Conservation (phyloP, 2,797 vertebrate species). For the Pteropus rufus region DNA sequence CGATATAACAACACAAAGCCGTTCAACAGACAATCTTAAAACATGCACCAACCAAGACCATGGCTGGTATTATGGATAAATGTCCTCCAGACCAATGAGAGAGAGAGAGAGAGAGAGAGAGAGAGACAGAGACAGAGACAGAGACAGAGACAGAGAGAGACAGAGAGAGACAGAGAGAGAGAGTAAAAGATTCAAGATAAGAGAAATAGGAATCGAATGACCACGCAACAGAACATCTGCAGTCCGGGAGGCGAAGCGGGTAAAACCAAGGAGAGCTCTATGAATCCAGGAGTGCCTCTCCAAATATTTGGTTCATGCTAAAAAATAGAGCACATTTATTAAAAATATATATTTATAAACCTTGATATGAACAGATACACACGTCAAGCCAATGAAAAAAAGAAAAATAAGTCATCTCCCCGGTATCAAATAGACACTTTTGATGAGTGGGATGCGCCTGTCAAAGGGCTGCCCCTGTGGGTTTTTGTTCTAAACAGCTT, state of each 20-base stretch:
- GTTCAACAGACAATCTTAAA: slow-evolving; percentile 22
- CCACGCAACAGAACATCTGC: slow-evolving; percentile 55
- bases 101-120: neutral
- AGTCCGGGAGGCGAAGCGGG: slow-evolving; percentile 66
- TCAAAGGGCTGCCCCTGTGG: neutral
- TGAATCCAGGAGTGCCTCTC: slow-evolving; percentile 72
- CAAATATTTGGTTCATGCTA: slow-evolving; percentile 86
- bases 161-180: neutral
- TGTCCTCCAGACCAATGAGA: neutral
- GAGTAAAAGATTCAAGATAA: neutral
- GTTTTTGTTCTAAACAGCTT: fast-evolving
- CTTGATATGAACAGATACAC: slow-evolving; percentile 82
- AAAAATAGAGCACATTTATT: slow-evolving; percentile 89
- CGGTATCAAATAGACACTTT: slow-evolving; percentile 35
- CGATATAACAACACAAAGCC: neutral
- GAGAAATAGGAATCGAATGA: neutral
- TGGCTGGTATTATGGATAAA: slow-evolving; percentile 7
- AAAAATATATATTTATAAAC: slow-evolving; percentile 89
- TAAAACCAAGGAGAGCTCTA: slow-evolving; percentile 72
- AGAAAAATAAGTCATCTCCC: slow-evolving; percentile 78
- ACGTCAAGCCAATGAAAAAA: slow-evolving; percentile 78
- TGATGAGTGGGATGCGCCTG: neutral
- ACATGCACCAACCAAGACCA: slow-evolving; percentile 52
- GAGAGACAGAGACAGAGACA: neutral
- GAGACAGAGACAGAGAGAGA: neutral